Evolutionary conservation across 2,888 invertebrate genomes (phyloP).

Genomic region (Hirtodrosophila alboralis): DNA sequence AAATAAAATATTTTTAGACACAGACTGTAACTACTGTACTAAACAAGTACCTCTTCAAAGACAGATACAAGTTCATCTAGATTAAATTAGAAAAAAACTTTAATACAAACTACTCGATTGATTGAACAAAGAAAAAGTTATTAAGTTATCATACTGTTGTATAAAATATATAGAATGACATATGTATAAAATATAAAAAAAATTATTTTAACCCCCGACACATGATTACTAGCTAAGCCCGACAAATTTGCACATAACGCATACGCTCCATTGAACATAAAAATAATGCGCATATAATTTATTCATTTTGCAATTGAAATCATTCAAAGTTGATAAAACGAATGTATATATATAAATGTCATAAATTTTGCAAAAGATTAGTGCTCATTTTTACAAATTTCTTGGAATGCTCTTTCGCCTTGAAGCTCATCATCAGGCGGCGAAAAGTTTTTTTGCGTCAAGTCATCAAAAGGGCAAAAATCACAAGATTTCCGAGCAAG

Average conservation of each 20-base stretch:
- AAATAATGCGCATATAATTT: constrained; percentile 1
- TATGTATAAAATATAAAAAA: too few relatives aligned
- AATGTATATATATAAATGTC: constrained; percentile 17
- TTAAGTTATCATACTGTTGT: too few relatives aligned
- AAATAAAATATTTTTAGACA: too few relatives aligned
- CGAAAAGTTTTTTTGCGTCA: constrained; percentile 29
- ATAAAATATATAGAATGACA: too few relatives aligned
- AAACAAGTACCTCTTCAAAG: too few relatives aligned
- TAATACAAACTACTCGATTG: too few relatives aligned
- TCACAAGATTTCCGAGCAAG: constrained; percentile 25
- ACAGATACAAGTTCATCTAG: too few relatives aligned
- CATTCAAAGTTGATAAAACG: not conserved
- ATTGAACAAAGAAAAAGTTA: too few relatives aligned
- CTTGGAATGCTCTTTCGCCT: not conserved
- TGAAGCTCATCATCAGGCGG: constrained; percentile 4
- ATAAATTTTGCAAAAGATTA: constrained; percentile 45
- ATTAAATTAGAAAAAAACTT: too few relatives aligned
- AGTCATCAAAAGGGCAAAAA: constrained; percentile 36
- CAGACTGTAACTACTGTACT: too few relatives aligned
- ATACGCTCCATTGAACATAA: constrained; percentile 34
- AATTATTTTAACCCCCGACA: too few relatives aligned
- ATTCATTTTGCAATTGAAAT: constrained; percentile 7
- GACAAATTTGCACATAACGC: constrained; percentile 4
- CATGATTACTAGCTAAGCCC: not conserved
- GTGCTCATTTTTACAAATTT: constrained; percentile 47